Evolutionary conservation across 1,140 invertebrate species (phyloP), one percentile per base, ranked within the genome.

Genomic region (Drosophila sturtevanti): DNA sequence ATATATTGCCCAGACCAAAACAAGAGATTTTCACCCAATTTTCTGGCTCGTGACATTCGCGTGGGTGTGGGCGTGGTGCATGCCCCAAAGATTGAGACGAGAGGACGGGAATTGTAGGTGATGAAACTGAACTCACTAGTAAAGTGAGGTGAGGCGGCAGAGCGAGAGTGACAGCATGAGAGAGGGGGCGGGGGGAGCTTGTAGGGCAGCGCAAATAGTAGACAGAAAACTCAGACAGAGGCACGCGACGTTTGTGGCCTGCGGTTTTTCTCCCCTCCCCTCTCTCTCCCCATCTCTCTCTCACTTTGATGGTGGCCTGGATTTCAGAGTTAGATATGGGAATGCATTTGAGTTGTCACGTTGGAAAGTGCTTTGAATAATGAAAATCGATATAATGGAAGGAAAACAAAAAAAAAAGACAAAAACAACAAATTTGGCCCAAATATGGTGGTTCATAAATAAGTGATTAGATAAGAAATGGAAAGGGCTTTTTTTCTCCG

Each of bases 11-110:
- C 14, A 44, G 14, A 48, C 41, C 58, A 31, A 72, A 64, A 54
- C 54, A 63, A 76, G 80, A 72, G 74, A 67, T 89, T 89, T 87
- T 89, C 85, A 84, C 82, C 82, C 84, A 89, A 87, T 79, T 87
- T 89, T 89, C 72, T 71, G 79, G 84, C 76, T 87, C 66, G 74
- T 72, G 74, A 72, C 74, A 72, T 62, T 77, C 48, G 75, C 63
- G 56, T 84, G 84, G 76, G 64, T 65, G 79, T 58, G 68, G 67
- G 69, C 38, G 52, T 67, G 63, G 66, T 63, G 70, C 51, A 51
- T 68, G 75, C 41, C 16, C 41, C 41, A 78, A 51, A 31, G 27
- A 31, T 31, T 51, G 22, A n/a, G 61, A 41, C 41, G 72, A 58
- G 35, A 34, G 65, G 16, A 21, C 22, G 6, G 38, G 37, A 24